Base-by-base conservation (phyloP, 2,113 vertebrate genomes). In the Cyprinodon brontotheroides region DNA sequence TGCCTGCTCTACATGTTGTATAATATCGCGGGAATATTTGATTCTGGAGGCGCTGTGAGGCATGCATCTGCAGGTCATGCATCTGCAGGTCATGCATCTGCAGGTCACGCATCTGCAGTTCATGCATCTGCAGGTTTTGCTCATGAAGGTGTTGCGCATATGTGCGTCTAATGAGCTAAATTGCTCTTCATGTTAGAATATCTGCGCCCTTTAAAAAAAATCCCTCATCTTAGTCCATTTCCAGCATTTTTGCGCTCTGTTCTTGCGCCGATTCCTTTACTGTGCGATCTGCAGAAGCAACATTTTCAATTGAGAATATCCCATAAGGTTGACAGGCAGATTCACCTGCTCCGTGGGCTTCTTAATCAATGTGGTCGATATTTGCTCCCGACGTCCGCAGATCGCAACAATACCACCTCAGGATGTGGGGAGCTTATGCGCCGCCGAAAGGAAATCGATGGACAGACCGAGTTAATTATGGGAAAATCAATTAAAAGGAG, bases 401-500 rank as follows among this genome's bases (percentile, higher is more conserved):
- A 87, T 88, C 89, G 86, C 87, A 85, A 57, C 81, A 90, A 84
- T 80, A 89, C 86, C 82, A 87, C 82, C 81, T 83, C 77, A 29
- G 86, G 80, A 63, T 88, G 61, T 78, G 67, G 68, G 68, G 50
- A 57, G 75, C 82, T 89, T 84, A 89, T 88, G 76, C 86, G 75
- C 89, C 80, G 90, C 89, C 85, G 85, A 93, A 91, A 86, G 94
- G 87, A 94, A 94, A 95, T 95, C 94, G 92, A 94, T 95, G 90
- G 86, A 86, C 91, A 93, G 83, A 94, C 92, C 92, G 93, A 94
- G 94, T 95, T 95, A 94, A 95, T 95, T 94, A 93, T 93, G 86
- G 89, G 90, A 93, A 94, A 95, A 95, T 95, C 94, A 94, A 95
- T 95, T 94, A 94, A 92, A 90, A 94, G 93, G 93, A 94, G 93